Percentiles rank a stretch among this genome's conserved stretches.
Evolutionary conservation across 2,888 invertebrate species (phyloP).

Genomic region (Chouioia cunea): DNA sequence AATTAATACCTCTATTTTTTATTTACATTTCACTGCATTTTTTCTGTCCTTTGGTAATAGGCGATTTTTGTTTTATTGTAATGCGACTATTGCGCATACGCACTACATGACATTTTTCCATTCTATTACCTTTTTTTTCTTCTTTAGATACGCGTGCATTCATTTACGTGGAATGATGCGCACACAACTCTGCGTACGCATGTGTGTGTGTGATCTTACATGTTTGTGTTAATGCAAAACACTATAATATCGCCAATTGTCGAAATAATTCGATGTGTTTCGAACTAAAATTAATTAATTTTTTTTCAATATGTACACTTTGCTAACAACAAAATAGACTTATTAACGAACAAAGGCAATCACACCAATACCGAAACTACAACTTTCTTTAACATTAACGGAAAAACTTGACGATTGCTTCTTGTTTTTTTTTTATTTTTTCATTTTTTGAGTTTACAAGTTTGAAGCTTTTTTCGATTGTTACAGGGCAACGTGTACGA

Average conservation of each 20-base stretch:
- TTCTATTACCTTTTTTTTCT: slow-evolving; percentile 36
- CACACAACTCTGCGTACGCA: slow-evolving; percentile 11
- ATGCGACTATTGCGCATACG: slow-evolving; percentile 43
- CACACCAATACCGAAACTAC: slow-evolving; percentile 1
- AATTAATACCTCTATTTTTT: slow-evolving; percentile 46
- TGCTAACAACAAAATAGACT: slow-evolving; percentile 10
- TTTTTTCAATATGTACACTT: slow-evolving; percentile 39
- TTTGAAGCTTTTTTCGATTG: slow-evolving; percentile 20
- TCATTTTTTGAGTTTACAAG: slow-evolving; percentile 6
- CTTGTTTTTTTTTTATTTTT: background rate
- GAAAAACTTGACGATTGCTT: background rate
- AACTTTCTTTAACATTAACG: background rate
- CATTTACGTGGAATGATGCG: slow-evolving; percentile 24
- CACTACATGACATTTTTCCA: slow-evolving; percentile 36
- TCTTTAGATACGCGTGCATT: slow-evolving; percentile 29
- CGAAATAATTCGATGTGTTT: slow-evolving; percentile 43
- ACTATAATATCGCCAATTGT: slow-evolving; percentile 5
- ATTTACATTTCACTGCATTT: slow-evolving; percentile 47
- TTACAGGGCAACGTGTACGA: slow-evolving; percentile 51
- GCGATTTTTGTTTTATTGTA: slow-evolving; percentile 33
- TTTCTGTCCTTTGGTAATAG: slow-evolving; percentile 34
- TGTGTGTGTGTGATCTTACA: slow-evolving; percentile 14
- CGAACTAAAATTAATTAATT: slow-evolving; percentile 26
- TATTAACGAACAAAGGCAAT: no score
- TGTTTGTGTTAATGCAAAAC: background rate